A percentile compares a stretch with the other conserved stretches of the same genome.
Evolutionary conservation across 2,113 vertebrate species (phyloP).

Genomic region (Paradisaea rubra): DNA sequence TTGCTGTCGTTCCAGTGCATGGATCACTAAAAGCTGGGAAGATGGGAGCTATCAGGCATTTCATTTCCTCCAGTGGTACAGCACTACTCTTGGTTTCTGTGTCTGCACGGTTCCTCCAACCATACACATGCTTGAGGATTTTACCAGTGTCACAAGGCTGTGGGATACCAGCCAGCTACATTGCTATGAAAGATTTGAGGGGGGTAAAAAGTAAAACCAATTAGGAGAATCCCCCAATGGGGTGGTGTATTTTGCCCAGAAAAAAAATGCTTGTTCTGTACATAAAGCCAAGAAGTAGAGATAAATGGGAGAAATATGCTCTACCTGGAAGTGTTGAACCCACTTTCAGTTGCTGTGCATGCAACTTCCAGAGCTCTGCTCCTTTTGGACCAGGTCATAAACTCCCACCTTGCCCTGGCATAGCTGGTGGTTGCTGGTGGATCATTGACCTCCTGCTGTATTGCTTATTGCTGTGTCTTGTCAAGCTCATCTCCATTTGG

Average conservation of each 20-base stretch:
- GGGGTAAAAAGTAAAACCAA: neutral
- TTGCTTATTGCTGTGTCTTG: neutral
- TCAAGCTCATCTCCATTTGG: constrained; percentile 1
- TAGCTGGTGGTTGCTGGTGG: neutral
- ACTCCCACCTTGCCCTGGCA: neutral
- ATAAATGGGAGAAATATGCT: neutral
- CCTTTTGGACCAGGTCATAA: neutral
- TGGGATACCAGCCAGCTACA: neutral
- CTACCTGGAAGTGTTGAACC: neutral
- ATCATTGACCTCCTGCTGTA: neutral
- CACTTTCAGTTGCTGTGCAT: neutral
- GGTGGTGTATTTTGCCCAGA: neutral
- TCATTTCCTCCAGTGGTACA: neutral
- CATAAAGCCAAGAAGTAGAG: neutral
- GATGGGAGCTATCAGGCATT: neutral
- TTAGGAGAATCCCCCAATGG: neutral
- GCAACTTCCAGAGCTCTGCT: neutral
- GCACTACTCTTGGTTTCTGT: neutral
- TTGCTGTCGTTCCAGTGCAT: fast-evolving
- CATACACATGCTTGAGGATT: neutral
- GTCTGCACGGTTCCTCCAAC: neutral
- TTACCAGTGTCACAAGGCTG: neutral
- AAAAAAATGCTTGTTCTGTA: neutral
- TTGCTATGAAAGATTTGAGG: neutral
- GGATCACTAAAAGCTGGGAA: neutral